Evolutionary conservation across 2,797 vertebrate species (phyloP), one percentile per base, ranked within the genome.

Genomic region (Amazona ochrocephala): DNA sequence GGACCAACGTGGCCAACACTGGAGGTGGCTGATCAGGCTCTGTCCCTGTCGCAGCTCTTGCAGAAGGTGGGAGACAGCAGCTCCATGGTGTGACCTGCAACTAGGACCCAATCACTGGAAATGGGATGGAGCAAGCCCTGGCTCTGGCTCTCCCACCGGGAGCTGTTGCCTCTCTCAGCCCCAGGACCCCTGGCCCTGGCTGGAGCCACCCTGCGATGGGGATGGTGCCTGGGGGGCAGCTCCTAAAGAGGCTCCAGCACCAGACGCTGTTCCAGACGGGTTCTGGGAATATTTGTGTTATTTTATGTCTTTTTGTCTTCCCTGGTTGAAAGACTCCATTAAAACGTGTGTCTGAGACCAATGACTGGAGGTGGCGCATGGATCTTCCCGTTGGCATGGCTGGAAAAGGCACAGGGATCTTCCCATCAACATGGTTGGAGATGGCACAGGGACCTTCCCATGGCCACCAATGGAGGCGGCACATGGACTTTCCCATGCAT

Each of bases 81-180:
- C 92, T 98, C 98, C 9, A 97, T 98, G 98, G 98, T 99, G 76
- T 99, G 97, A 98, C 82, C 62, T 23, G 51, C 1, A 8, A 13
- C 61, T 61, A 0, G 10, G 37, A 24, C 15, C 1, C 0, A 6
- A 5, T 16, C 2, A 7, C 70, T 45, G 45, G 32, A 13, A 34
- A 22, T 8, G 68, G 80, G 45, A 62, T 0, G 1, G 13, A 68
- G 11, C 0, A 2, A 68, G 65, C 44, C 32, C 56, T 21, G 17
- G 42, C 13, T 4, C 75, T 0, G 0, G 41, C 64, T 53, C 23
- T 67, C 47, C 84, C 5, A 0, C 1, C 0, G 3, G 7, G 58
- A 67, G 44, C 72, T 68, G 67, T 9, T 3, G 19, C 32, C 12
- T 54, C 61, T 53, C 71, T 68, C 2, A 0, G 61, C 66, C 68